Evolutionary conservation across 2,113 vertebrate genomes (phyloP), one percentile per base, ranked within the genome.

Genomic region (Datnioides undecimradiatus): DNA sequence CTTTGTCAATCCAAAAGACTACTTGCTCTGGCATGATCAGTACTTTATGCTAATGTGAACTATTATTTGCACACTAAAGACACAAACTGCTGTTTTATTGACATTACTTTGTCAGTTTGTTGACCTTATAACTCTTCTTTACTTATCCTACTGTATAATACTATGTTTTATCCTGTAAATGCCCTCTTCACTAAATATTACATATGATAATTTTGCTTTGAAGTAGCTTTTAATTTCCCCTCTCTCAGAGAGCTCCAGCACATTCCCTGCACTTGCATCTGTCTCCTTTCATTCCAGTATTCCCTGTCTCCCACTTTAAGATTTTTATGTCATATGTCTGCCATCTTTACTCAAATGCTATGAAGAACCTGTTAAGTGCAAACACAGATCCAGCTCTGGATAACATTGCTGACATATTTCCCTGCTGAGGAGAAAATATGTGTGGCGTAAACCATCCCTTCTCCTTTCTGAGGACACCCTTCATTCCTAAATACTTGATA

Each of bases 321-420:
- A 41, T 43, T 57, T n/a, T 43, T 11, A 40, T 34, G 36, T 34
- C 4, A 33, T 16, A 9, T 11, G 29, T 58, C 31, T 16, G 5
- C 62, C 33, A 34, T 43, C 25, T 58, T 31, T 36, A 59, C 43
- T 73, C 16, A 17, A 48, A 62, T 10, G 57, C 33, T n/a, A 64
- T 64, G 51, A 62, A 38, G n/a, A 75, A 89, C 73, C 76, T 76
- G 76, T 77, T 51, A 31, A 67, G 48, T 57, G 11, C 16, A 58
- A 63, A 71, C 16, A 23, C 81, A 76, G 57, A 73, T 43, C 7
- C 23, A 33, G 12, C 41, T 64, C 14, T 64, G 69, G 48, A 49
- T 46, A 31, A 23, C 40, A 79, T 68, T 60, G 17, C 49, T 23
- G 57, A 82, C 79, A 55, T 72, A 46, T 38, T 73, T 73, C 38